A percentile compares a stretch with the other conserved stretches of the same genome.
phyloP scores from a whole-genome alignment of 1,140 invertebrate species.

The Antheraea pernyi region DNA sequence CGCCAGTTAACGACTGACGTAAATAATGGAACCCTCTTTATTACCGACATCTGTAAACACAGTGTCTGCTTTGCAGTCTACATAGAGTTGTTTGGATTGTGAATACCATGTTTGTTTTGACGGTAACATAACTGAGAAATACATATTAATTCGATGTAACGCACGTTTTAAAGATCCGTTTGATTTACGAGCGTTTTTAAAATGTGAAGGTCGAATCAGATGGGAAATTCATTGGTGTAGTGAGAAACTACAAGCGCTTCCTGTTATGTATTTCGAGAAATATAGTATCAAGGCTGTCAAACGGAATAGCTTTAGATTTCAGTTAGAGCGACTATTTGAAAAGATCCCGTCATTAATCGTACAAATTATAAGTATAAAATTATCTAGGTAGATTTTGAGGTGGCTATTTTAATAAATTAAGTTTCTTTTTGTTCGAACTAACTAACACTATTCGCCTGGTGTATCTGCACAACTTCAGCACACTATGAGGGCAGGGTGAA shows the following conservation, averaged over 20 bases:
- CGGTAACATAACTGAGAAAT: background rate
- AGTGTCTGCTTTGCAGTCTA: background rate
- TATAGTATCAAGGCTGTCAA: constrained; percentile 10
- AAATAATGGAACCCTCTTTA: constrained; percentile 25
- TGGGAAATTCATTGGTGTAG: background rate
- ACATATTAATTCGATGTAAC: constrained; percentile 4
- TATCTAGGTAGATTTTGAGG: too few species aligned
- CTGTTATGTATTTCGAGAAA: background rate
- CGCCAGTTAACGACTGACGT: constrained; percentile 20
- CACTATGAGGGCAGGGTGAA: too few species aligned
- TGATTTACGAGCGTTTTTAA: constrained; percentile 10
- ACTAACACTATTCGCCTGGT: too few species aligned
- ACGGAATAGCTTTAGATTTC: background rate
- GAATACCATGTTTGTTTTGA: background rate
- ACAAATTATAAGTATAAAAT: background rate
- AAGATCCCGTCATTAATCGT: background rate
- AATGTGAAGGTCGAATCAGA: background rate
- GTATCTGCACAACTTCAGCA: too few species aligned
- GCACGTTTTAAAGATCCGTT: constrained; percentile 1
- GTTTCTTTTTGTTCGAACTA: too few species aligned
- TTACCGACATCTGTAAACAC: background rate
- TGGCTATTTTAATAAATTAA: too few species aligned
- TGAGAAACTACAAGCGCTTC: constrained; percentile 6
- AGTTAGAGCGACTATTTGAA: background rate
- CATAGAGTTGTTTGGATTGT: background rate